Evolutionary conservation across 2,113 vertebrate species (phyloP).

Genomic region (Rhipidura dahli): DNA sequence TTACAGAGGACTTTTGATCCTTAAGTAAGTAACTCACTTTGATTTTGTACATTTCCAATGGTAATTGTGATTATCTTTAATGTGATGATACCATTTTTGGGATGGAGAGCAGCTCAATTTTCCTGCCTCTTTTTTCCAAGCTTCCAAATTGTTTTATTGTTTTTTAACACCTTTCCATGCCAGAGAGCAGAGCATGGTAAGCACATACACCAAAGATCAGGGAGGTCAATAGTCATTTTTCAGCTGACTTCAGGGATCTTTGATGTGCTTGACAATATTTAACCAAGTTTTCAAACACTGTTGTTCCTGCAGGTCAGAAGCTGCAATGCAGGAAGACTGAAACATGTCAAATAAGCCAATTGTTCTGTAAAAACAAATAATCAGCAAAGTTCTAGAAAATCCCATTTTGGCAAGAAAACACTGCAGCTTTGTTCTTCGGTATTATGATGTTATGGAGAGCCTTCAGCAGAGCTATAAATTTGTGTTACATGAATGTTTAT

Average conservation of each 20-base stretch:
- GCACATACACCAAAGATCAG: not conserved
- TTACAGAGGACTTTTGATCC: not conserved
- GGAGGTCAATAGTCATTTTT: not conserved
- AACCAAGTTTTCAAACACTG: not conserved
- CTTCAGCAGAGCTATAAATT: not conserved
- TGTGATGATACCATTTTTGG: not conserved
- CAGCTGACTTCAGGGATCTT: not conserved
- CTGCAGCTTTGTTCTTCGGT: slow-evolving; percentile 10
- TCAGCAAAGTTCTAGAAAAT: slow-evolving; percentile 1
- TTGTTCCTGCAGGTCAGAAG: not conserved
- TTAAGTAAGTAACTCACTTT: not conserved
- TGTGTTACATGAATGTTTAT: not conserved
- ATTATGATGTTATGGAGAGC: not conserved
- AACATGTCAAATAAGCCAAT: not conserved
- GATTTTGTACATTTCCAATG: not conserved
- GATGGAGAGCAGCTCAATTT: not conserved
- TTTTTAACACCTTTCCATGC: not conserved
- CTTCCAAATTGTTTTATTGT: not conserved
- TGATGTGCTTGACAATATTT: not conserved
- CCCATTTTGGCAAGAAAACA: not conserved
- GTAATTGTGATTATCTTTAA: not conserved
- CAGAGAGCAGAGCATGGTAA: not conserved
- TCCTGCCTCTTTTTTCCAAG: not conserved
- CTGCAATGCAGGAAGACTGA: not conserved
- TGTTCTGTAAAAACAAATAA: not conserved